Base-by-base conservation (phyloP, 2,797 vertebrate genomes). In the Antrozous pallidus region DNA sequence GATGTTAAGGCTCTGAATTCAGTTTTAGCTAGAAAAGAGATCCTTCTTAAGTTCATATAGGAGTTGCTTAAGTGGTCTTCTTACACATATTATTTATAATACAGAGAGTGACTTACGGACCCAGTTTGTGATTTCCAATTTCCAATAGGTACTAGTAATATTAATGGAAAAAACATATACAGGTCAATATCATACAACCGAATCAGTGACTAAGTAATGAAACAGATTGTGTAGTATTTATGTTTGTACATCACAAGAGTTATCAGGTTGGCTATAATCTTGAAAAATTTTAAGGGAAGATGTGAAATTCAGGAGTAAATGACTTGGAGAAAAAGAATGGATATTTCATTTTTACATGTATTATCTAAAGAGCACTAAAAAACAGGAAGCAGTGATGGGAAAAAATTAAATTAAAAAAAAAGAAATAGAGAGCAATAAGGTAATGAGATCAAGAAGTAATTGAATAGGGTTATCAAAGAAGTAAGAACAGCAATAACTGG, bases 121-220 rank as follows among this genome's bases (percentile, higher is more conserved):
- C 31, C 67, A 56, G 31, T 56, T 78, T 69, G 36, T 65, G 51
- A 79, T 86, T 92, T 88, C 49, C 8, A 51, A 2, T 84, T 90
- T 90, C 73, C 80, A 54, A 73, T 58, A 78, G 47, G 22, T 65
- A 85, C 24, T 71, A 40, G 17, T 93, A 67, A 80, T 78, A 61
- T 36, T 77, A 38, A 69, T 75, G 36, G 74, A 45, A 67, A 88
- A 92, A 69, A n/a, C 36, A n/a, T 9, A 40, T 79, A 24, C 7
- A 70, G 54, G 9, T 93, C n/a, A 71, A 3, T 94, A 47, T 42
- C 88, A 38, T 8, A 86, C 16, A 92, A 88, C 58, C 58, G 90
- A 85, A 86, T 84, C 36, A 88, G 13, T 95, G 33, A 88, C 67
- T 85, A n/a, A 58, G 80, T n/a, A 90, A 73, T 90, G 65, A 77